Conservation (phyloP, 1,140 invertebrate genomes). For the Drosophila elegans region DNA sequence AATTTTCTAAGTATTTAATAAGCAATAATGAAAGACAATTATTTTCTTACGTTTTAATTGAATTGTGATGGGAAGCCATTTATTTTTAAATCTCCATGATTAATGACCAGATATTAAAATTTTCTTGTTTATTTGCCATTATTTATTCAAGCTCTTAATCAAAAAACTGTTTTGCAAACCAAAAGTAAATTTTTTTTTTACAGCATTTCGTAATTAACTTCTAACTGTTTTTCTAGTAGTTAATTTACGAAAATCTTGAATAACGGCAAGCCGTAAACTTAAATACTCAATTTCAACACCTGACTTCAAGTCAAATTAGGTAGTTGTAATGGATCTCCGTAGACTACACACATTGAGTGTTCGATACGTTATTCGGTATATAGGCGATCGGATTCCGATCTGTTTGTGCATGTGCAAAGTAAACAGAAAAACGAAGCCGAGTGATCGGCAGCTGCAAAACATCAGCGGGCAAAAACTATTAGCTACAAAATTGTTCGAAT, state of each 20-base stretch:
- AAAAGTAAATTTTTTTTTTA: neutral
- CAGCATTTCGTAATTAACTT: neutral
- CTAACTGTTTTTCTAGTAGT: conserved; percentile 3
- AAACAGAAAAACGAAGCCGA: conserved; percentile 57
- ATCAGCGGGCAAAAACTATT: conserved; percentile 66
- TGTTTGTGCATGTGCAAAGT: conserved; percentile 16
- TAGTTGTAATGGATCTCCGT: conserved; percentile 26
- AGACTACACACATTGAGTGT: conserved; percentile 8
- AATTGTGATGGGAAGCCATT: too few species aligned
- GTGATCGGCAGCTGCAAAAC: conserved; percentile 60
- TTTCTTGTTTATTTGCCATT: too few species aligned
- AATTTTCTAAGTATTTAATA: too few species aligned
- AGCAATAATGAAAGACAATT: too few species aligned
- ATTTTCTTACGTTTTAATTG: too few species aligned
- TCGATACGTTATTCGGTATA: conserved; percentile 1
- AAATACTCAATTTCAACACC: conserved; percentile 15
- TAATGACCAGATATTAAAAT: too few species aligned
- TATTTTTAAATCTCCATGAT: too few species aligned
- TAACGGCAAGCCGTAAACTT: conserved; percentile 6
- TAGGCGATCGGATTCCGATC: conserved; percentile 33
- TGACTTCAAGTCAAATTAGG: conserved; percentile 15
- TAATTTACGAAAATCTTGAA: neutral
- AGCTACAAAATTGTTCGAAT: conserved; percentile 66
- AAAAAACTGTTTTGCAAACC: neutral
- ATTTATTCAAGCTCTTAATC: too few species aligned